A percentile compares a stretch with the other conserved stretches of the same genome.
Evolutionary conservation across 2,888 invertebrate genomes (phyloP).

Genomic region (Agriopis aurantiaria): DNA sequence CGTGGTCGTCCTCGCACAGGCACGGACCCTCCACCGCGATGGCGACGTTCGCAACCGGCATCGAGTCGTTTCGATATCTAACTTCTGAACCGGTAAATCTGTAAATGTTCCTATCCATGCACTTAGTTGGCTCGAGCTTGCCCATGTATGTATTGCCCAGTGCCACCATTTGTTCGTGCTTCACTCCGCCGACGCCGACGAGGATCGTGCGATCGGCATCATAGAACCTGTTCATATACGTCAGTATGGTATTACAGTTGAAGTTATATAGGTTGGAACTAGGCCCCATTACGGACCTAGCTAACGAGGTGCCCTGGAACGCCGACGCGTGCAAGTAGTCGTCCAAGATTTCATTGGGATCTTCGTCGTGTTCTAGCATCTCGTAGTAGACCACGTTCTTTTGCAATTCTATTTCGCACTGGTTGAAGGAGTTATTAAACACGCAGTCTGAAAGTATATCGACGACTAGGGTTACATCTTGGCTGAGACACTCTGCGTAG

Average conservation of each 20-base stretch:
- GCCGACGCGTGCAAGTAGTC: constrained; percentile 79
- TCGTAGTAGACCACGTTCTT: constrained; percentile 68
- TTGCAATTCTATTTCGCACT: constrained; percentile 66
- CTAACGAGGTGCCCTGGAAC: constrained; percentile 78
- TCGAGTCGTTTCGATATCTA: constrained; percentile 94
- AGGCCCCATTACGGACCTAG: constrained; percentile 85
- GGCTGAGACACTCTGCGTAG: constrained; percentile 96
- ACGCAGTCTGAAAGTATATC: constrained; percentile 98
- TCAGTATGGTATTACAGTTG: constrained; percentile 89
- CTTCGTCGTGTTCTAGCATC: constrained; percentile 68
- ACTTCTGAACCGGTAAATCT: constrained; percentile 96
- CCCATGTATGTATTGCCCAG: constrained; percentile 91
- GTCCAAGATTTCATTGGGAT: constrained; percentile 59
- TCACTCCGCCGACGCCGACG: constrained; percentile 96
- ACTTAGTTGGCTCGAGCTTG: constrained; percentile 87
- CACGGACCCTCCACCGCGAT: constrained; percentile 97
- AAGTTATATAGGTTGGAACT: constrained; percentile 88
- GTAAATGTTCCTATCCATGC: constrained; percentile 75
- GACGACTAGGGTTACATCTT: constrained; percentile 94
- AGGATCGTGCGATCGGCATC: constrained; percentile 96
- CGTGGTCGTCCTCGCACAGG: constrained; percentile 95
- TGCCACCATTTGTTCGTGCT: constrained; percentile 92
- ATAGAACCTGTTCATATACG: constrained; percentile 94
- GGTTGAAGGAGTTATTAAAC: constrained; percentile 89
- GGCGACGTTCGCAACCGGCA: constrained; percentile 96